These are phyloP conservation scores for Hipposideros larvatus DNA, from an alignment of 2,797 vertebrate species.

Conservation along the genomic window DNA sequence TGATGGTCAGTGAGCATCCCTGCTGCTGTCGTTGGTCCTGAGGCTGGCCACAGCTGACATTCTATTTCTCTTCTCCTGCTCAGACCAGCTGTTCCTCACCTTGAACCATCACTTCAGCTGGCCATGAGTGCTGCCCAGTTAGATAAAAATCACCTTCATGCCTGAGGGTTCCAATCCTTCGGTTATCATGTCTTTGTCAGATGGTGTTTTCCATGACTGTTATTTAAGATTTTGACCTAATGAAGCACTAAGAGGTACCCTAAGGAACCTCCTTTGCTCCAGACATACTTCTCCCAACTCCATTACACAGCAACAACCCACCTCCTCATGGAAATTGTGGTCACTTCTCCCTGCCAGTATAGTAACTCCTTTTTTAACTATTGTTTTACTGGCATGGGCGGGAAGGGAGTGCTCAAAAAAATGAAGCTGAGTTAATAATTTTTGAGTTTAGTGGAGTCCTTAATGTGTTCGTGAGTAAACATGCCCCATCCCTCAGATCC, in stretches of 20 bases:
- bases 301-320: not conserved
- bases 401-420: not conserved
- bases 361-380: not conserved
- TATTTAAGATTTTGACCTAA: not conserved
- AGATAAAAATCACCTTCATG: not conserved
- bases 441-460: not conserved
- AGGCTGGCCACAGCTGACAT: not conserved
- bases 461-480: not conserved
- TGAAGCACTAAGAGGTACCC: not conserved
- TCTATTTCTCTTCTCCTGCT: not conserved
- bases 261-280: not conserved
- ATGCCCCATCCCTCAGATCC: not conserved
- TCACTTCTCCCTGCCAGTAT: not conserved
- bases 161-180: not conserved
- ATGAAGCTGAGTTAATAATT: not conserved
- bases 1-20: not conserved
- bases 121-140: not conserved
- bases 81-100: not conserved
- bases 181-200: not conserved
- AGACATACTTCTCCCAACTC: accelerated
- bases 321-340: not conserved
- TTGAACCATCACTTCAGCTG: not conserved
- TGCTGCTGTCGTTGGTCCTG: not conserved
- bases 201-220: not conserved
- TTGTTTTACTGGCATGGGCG: not conserved